Conservation (phyloP, 2,888 invertebrate species). For the Cactoblastis cactorum region DNA sequence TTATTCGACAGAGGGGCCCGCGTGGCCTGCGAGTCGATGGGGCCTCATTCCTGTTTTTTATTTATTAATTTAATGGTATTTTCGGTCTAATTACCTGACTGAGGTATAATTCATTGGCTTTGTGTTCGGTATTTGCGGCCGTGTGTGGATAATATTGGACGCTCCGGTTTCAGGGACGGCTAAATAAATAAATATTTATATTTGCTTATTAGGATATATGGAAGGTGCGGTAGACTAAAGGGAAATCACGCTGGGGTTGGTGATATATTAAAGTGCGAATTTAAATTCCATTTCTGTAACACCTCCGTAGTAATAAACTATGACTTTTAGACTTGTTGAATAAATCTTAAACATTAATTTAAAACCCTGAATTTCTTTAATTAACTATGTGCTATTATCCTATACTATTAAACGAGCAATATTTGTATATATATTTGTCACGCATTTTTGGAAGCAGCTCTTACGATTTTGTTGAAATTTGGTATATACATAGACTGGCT, state of each 20-base stretch:
- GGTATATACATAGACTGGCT: no score
- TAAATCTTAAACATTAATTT: no score
- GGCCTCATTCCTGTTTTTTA: conserved; percentile 72
- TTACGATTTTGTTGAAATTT: no score
- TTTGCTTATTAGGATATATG: conserved; percentile 17
- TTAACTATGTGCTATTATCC: no score
- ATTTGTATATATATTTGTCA: no score
- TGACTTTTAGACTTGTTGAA: no score
- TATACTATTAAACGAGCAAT: no score
- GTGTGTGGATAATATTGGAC: conserved; percentile 38
- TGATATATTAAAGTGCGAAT: background rate
- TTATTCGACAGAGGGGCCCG: conserved; percentile 76
- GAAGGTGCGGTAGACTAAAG: conserved; percentile 11
- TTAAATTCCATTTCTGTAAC: background rate
- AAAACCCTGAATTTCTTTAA: no score
- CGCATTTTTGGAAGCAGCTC: no score
- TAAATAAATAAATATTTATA: conserved; percentile 13
- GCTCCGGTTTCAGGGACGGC: conserved; percentile 24
- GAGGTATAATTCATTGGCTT: conserved; percentile 76
- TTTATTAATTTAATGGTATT: conserved; percentile 80
- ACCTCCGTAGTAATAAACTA: no score
- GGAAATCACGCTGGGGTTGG: background rate
- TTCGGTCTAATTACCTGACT: conserved; percentile 78
- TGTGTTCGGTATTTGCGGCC: conserved; percentile 57
- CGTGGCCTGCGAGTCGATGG: conserved; percentile 62